Conservation (phyloP, 2,888 invertebrate species). For the Serrognathus titanus region DNA sequence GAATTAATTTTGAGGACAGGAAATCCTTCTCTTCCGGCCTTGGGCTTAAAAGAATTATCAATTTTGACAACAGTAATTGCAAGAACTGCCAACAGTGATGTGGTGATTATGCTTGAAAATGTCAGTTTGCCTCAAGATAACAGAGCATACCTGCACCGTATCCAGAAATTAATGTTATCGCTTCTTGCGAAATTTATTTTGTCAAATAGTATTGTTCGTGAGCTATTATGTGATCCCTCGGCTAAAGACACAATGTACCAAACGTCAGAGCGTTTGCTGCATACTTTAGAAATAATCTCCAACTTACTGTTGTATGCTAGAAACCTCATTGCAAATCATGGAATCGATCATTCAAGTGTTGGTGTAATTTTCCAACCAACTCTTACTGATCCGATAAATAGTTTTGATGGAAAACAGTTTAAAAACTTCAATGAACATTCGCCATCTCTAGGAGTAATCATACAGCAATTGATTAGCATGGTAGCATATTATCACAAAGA, state of each 20-base stretch:
- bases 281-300: slow-evolving; percentile 62
- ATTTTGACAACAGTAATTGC: slow-evolving; percentile 60
- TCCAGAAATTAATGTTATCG: slow-evolving; percentile 72
- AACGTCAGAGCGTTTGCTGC: slow-evolving; percentile 47
- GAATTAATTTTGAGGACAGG: slow-evolving; percentile 73
- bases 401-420: slow-evolving; percentile 31
- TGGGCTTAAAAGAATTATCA: slow-evolving; percentile 71
- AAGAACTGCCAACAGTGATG: slow-evolving; percentile 43
- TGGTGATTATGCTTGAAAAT: slow-evolving; percentile 41
- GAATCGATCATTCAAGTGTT: slow-evolving; percentile 53
- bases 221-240: slow-evolving; percentile 40
- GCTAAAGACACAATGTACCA: slow-evolving; percentile 36
- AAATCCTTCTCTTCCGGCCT: slow-evolving; percentile 61
- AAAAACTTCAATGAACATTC: slow-evolving; percentile 41
- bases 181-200: slow-evolving; percentile 69
- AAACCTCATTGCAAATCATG: slow-evolving; percentile 60
- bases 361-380: slow-evolving; percentile 55
- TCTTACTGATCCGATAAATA: slow-evolving; percentile 44
- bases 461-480: slow-evolving; percentile 55
- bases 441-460: slow-evolving; percentile 53
- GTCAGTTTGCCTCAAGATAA: slow-evolving; percentile 48
- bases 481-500: slow-evolving; percentile 56
- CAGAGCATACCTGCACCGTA: slow-evolving; percentile 61
- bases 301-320: slow-evolving; percentile 70
- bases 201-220: slow-evolving; percentile 44